Base-by-base conservation (phyloP, 2,888 invertebrate genomes). In the Andrena fulva region DNA sequence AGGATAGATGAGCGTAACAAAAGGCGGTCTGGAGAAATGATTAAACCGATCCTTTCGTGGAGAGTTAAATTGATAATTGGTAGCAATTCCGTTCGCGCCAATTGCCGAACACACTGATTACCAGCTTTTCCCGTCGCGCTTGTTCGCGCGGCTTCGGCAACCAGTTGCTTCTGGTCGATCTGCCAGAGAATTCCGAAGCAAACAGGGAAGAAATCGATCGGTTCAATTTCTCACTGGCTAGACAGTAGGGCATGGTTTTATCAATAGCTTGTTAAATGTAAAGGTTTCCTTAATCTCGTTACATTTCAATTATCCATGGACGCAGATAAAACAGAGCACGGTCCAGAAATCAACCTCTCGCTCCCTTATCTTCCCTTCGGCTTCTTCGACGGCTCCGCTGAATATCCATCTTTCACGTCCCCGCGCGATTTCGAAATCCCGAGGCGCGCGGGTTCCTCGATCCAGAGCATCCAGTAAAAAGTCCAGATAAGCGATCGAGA, bases 11-110 rank as follows among this genome's bases (percentile, higher is more conserved):
- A 82, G 79, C 70, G 84, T 68, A 81, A 77, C 71, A 85, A 77
- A 82, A 76, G 81, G 70, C 78, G 84, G 78, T 52, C 78, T 75
- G 72, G 76, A 77, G 78, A 77, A 86, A 86, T 79, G 79, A 77
- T 83, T 82, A 75, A 73, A 70, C 69, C 64, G 81, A 77, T 83
- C 78, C 85, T 83, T 86, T 86, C 80, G 81, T 85, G 79, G 76
- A 82, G 82, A 84, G 76, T 79, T 82, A 75, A 87, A 89, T 87
- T 89, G 89, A 89, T 85, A 86, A 89, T 89, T 87, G 87, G 87
- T 85, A 80, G 66, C 87, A 89, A 89, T 88, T 88, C 68, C 73
- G 84, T 89, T 88, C 84, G 66, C 82, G 77, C 80, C 89, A 86
- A 87, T 89, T 89, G 85, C 78, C 80, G 76, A 82, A 78, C 48